phyloP scores from a whole-genome alignment of 2,113 vertebrate species.

The Tragelaphus scriptus region DNA sequence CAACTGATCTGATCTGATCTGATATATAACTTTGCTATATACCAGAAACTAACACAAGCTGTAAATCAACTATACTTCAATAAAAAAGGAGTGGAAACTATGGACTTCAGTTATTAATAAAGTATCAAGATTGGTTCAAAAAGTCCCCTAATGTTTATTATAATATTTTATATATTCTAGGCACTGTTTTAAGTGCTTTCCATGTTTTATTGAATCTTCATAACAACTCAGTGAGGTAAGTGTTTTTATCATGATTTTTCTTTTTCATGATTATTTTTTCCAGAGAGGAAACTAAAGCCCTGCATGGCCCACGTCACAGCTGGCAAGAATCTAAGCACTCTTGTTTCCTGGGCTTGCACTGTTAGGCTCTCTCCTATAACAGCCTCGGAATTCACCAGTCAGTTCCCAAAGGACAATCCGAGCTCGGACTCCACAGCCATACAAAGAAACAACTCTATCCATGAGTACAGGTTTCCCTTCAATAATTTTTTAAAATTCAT shows the following conservation, averaged over 20 bases:
- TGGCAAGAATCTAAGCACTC: fast-evolving
- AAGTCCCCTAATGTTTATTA: too few relatives aligned
- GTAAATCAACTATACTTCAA: neutral
- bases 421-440: neutral
- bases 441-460: fast-evolving
- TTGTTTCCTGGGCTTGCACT: neutral
- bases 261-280: neutral
- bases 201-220: neutral
- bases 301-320: neutral
- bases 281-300: neutral
- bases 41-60: neutral
- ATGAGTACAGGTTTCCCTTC: too few relatives aligned
- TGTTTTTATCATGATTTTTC: neutral
- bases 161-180: neutral
- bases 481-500: neutral
- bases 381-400: fast-evolving
- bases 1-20: too few relatives aligned
- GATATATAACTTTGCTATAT: neutral
- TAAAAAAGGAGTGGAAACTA: neutral
- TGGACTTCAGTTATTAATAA: neutral
- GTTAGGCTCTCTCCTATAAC: neutral
- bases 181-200: neutral
- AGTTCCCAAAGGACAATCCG: too few relatives aligned
- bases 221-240: neutral
- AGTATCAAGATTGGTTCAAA: neutral